Base-by-base conservation (phyloP, 2,113 vertebrate species). In the Odontophorus gujanensis region DNA sequence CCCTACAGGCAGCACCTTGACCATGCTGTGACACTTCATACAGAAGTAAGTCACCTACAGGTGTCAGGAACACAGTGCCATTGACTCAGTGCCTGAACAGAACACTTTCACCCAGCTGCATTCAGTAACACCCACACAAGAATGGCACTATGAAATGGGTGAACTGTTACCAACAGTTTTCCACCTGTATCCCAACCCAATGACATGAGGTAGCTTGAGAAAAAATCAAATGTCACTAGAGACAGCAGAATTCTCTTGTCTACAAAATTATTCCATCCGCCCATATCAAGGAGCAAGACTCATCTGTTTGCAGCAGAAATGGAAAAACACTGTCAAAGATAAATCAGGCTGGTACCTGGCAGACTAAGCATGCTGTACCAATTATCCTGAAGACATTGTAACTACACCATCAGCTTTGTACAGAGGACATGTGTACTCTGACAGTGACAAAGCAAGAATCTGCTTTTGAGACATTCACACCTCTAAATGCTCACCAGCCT, bases 1-100 rank as follows among this genome's bases (percentile, higher is more conserved):
- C 47, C 7, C 77, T 34, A 15, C 2, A 0, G 2, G 0, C 4
- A 36, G 58, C 4, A 48, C 28, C 24, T 32, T 22, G 7, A 18
- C 28, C 32, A 6, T 0, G 0, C 0, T 20, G 57, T 16, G 28
- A 51, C 20, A 26, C 24, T 9, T 10, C 5, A 47, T 1, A 7
- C 2, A 0, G 0, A 1, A 36, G 7, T 13, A 66, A 42, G 32
- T 47, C 30, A 1, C 28, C 4, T 0, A 6, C 14, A 55, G 25
- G 11, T 57, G 21, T 13, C 11, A 30, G 7, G 51, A 47, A 38
- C 2, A 18, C 14, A 13, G 8, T 2, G 24, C 9, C n/a, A 30
- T 6, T 3, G 1, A 30, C 45, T 30, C 42, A 6, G 25, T 3
- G 21, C 26, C 32, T 11, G 28, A 62, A n/a, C 17, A 17, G 38